phyloP scores from a whole-genome alignment of 2,113 vertebrate genomes.

The Sapajus apella region DNA sequence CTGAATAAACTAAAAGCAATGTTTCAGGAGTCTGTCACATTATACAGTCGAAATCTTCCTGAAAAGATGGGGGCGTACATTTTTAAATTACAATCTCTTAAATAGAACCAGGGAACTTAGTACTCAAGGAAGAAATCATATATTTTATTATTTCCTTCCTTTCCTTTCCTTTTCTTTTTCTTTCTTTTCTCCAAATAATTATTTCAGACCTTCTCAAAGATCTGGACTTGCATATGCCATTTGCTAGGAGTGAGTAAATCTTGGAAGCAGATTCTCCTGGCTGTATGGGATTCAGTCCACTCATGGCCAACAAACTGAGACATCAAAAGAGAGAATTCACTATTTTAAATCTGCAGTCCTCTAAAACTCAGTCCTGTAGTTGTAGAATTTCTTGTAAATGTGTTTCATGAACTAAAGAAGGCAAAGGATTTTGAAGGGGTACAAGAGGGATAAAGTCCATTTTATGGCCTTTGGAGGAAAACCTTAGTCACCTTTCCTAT shows the following conservation, averaged over 20 bases:
- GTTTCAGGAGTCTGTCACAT: background rate
- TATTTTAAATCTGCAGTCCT: background rate
- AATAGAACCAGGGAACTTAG: background rate
- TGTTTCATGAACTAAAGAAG: background rate
- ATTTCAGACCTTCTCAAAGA: background rate
- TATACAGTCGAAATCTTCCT: background rate
- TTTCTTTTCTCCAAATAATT: background rate
- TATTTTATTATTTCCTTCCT: background rate
- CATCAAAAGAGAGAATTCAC: background rate
- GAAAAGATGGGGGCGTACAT: background rate
- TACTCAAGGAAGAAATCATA: background rate
- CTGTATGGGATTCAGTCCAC: background rate
- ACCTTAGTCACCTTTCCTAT: rapidly evolving
- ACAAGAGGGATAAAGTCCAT: background rate
- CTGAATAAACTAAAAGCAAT: background rate
- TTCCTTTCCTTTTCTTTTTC: rapidly evolving
- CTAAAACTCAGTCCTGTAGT: background rate
- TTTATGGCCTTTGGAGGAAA: background rate
- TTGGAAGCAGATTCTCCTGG: background rate
- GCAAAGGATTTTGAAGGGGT: rapidly evolving
- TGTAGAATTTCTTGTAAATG: background rate
- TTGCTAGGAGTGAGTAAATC: background rate
- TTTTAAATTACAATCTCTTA: conserved; percentile 10
- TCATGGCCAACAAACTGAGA: background rate
- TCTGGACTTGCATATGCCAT: background rate